Evolutionary conservation across 2,797 vertebrate species (phyloP).

Genomic region (Gouania willdenowi): DNA sequence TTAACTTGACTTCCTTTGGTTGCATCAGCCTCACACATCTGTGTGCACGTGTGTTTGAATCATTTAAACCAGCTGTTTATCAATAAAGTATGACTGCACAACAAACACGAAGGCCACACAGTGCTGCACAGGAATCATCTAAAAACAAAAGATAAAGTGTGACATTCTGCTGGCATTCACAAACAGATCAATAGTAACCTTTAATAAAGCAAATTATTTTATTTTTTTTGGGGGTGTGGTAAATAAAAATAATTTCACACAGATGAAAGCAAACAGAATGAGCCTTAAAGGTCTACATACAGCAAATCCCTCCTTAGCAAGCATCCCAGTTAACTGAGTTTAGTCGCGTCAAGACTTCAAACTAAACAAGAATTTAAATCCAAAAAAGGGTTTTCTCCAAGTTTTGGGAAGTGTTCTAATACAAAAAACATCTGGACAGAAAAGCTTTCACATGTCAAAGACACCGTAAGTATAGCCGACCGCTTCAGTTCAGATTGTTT

Average conservation of each 20-base stretch:
- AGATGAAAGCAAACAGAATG: conserved; percentile 28
- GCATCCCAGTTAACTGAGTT: too few species aligned
- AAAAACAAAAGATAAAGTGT: conserved; percentile 36
- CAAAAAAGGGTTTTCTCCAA: conserved; percentile 1
- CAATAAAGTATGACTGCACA: conserved; percentile 39
- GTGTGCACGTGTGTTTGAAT: conserved; percentile 9
- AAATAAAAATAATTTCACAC: conserved; percentile 39
- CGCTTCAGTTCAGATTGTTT: conserved; percentile 33
- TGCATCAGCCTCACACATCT: too few species aligned
- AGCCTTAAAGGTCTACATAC: too few species aligned
- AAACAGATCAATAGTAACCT: conserved; percentile 32
- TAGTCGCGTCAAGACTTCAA: too few species aligned
- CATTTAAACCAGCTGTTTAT: conserved; percentile 19
- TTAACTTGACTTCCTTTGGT: too few species aligned
- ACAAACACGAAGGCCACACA: conserved; percentile 37
- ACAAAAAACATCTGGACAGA: conserved; percentile 1
- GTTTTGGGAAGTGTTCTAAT: conserved; percentile 3
- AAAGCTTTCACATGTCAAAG: conserved; percentile 20
- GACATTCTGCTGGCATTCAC: conserved; percentile 28
- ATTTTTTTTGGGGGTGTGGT: too few species aligned
- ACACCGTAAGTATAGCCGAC: conserved; percentile 20
- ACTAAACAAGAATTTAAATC: neutral
- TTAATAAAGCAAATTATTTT: conserved; percentile 36
- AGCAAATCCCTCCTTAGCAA: too few species aligned
- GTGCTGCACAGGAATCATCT: conserved; percentile 39